These are phyloP conservation scores for Tipula unca DNA, from an alignment of 2,888 invertebrate genomes.

Conservation along the genomic window DNA sequence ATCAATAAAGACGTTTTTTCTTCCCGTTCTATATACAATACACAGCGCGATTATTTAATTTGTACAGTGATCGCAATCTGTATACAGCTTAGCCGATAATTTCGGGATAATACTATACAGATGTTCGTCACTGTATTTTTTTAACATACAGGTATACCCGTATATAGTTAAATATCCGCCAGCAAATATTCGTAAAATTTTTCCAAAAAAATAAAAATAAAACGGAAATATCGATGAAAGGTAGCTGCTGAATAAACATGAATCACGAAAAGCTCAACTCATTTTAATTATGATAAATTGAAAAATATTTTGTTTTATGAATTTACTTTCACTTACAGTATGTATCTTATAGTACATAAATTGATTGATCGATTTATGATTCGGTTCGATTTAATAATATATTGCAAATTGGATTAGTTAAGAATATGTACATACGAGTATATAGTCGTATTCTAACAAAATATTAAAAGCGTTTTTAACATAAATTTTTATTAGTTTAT, in stretches of 20 bases:
- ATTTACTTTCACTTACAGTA: background rate
- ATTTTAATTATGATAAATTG: background rate
- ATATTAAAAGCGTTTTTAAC: background rate
- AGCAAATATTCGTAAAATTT: background rate
- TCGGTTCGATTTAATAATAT: background rate
- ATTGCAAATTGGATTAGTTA: background rate
- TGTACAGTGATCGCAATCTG: background rate
- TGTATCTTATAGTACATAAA: background rate
- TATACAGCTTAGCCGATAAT: background rate
- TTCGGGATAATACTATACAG: background rate
- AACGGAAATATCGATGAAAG: background rate
- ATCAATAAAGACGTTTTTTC: background rate
- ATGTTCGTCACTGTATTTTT: background rate
- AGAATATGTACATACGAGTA: background rate
- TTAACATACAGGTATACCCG: too few species aligned
- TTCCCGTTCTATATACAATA: background rate
- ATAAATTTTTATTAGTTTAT: background rate
- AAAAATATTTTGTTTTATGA: background rate
- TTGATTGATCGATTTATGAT: slow-evolving; percentile 2
- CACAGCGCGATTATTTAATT: background rate
- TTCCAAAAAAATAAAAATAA: background rate
- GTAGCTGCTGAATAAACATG: background rate
- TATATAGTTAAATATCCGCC: too few species aligned
- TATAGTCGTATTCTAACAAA: background rate
- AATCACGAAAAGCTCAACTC: slow-evolving; percentile 14